Evolutionary conservation across 2,113 vertebrate species (phyloP).

Genomic region (Patagioenas fasciata): DNA sequence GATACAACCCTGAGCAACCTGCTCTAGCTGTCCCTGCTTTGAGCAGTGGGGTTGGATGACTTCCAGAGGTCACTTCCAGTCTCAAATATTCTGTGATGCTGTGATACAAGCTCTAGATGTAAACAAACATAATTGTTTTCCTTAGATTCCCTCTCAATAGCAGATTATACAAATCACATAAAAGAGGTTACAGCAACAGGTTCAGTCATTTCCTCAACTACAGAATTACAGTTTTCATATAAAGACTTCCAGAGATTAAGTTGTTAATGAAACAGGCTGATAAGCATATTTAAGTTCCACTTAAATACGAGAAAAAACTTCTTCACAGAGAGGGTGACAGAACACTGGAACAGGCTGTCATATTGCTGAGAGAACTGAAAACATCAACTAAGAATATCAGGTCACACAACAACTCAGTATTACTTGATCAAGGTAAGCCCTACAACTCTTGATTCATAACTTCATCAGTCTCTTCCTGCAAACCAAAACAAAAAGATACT

Average conservation of each 20-base stretch:
- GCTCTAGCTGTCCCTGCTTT: not conserved
- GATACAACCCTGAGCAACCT: not conserved
- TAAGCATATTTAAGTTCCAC: not conserved
- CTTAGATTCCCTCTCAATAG: not conserved
- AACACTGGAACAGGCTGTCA: no score
- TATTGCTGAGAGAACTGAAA: no score
- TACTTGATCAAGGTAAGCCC: no score
- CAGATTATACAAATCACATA: not conserved
- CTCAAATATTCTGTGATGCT: not conserved
- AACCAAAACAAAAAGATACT: no score
- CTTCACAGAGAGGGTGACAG: no score
- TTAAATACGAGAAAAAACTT: no score
- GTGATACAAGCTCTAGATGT: not conserved
- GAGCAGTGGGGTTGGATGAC: not conserved
- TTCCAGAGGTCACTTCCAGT: not conserved
- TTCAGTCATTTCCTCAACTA: not conserved
- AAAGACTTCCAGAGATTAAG: not conserved
- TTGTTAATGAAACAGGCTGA: constrained; percentile 27
- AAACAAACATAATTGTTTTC: not conserved
- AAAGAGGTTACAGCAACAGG: not conserved
- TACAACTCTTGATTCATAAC: no score
- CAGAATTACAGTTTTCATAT: not conserved
- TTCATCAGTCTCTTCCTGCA: no score
- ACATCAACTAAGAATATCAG: no score
- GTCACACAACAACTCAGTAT: no score